Conservation (phyloP, 2,113 vertebrate genomes). For the Turnix velox region DNA sequence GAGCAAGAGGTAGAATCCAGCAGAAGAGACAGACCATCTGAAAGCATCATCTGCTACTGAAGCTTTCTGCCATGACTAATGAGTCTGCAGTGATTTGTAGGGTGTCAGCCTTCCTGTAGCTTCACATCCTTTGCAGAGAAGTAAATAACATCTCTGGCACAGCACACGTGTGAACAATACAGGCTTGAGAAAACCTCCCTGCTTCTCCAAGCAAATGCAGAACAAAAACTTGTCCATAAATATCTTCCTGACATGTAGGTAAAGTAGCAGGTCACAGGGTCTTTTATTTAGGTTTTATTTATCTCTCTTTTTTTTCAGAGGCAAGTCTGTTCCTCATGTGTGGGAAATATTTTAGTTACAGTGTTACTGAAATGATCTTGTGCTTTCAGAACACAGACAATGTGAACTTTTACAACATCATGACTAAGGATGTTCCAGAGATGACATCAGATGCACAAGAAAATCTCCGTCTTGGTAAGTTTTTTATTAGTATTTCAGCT, state of each 20-base stretch:
- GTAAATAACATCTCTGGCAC: background rate
- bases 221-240: background rate
- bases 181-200: background rate
- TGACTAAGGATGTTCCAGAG: conserved; percentile 71
- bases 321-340: background rate
- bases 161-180: background rate
- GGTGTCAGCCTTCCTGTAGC: background rate
- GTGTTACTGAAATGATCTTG: background rate
- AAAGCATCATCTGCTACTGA: background rate
- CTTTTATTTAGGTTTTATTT: background rate
- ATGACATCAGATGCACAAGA: background rate
- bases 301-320: background rate
- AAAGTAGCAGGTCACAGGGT: background rate
- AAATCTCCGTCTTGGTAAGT: conserved; percentile 51
- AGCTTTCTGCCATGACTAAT: background rate
- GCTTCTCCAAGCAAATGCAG: background rate
- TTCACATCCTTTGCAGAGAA: background rate
- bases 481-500: background rate
- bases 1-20: background rate
- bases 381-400: conserved; percentile 87
- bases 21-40: background rate
- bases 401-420: conserved; percentile 98
- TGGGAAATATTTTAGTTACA: background rate
- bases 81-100: background rate
- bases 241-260: background rate